Conservation (phyloP, 2,888 invertebrate genomes). For the Cepaea hortensis region DNA sequence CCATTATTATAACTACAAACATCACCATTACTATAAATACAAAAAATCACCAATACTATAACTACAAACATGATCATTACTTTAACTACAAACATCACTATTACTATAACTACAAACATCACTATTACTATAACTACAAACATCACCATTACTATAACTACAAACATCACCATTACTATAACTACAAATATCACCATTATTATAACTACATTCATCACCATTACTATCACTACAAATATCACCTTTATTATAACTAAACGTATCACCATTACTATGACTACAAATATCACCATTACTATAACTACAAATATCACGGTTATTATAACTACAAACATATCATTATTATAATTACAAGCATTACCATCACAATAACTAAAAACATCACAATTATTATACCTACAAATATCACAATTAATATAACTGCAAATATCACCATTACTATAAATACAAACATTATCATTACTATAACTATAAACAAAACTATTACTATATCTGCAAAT, state of each 20-base stretch:
- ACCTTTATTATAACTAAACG: neutral
- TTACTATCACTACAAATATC: neutral
- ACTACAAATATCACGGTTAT: neutral
- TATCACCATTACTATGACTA: too few species aligned
- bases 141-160: too few species aligned
- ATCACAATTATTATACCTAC: neutral
- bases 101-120: neutral
- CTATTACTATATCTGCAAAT: neutral
- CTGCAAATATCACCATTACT: too few species aligned
- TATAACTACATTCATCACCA: neutral
- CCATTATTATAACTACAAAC: constrained; percentile 10
- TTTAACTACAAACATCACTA: neutral
- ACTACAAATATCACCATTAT: neutral
- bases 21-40: constrained; percentile 23
- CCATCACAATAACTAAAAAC: neutral
- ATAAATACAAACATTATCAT: too few species aligned
- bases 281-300: neutral
- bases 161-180: neutral
- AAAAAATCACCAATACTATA: neutral
- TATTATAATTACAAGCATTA: neutral
- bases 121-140: neutral
- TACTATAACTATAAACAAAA: too few species aligned
- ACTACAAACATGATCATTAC: neutral
- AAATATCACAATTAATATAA: neutral
- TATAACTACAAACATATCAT: neutral